Evolutionary conservation across 1,140 invertebrate species (phyloP).

Genomic region (Drosophila ohnishii): DNA sequence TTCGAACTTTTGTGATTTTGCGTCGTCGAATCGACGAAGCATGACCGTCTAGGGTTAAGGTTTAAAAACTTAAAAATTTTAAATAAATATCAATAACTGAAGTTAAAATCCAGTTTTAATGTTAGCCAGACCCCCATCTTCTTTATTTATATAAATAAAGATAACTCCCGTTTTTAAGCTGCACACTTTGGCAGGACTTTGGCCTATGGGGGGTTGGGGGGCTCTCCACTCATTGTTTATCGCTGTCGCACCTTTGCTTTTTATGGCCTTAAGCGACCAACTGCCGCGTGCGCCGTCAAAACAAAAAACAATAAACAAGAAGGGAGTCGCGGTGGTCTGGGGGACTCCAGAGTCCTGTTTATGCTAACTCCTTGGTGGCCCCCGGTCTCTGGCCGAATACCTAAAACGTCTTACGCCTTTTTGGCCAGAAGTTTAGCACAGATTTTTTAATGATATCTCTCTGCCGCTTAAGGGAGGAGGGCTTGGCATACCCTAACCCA

Average conservation of each 20-base stretch:
- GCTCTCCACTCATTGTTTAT: conserved; percentile 58
- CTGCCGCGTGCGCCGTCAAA: conserved; percentile 64
- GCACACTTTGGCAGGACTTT: conserved; percentile 45
- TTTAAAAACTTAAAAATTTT: too few relatives aligned
- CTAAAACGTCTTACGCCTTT: conserved; percentile 65
- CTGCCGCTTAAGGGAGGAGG: neutral
- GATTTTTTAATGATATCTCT: conserved; percentile 55
- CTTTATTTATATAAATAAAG: conserved; percentile 48
- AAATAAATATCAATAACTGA: neutral
- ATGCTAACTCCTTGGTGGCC: conserved; percentile 1
- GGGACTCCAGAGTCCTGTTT: neutral
- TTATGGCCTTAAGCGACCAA: conserved; percentile 72
- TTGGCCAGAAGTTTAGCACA: conserved; percentile 58
- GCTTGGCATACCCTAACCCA: conserved; percentile 1
- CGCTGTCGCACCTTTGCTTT: conserved; percentile 75
- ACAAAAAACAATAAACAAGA: conserved; percentile 68
- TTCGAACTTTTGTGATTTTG: too few relatives aligned
- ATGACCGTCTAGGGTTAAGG: too few relatives aligned
- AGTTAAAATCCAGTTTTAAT: neutral
- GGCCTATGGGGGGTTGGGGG: conserved; percentile 21
- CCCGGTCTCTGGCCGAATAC: conserved; percentile 6
- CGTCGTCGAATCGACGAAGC: too few relatives aligned
- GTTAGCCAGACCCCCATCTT: neutral
- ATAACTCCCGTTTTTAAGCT: conserved; percentile 52
- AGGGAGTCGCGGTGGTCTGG: conserved; percentile 15